Percentiles rank a stretch among this genome's conserved stretches.
Conservation (phyloP, 2,797 vertebrate genomes). For the Kryptolebias ocellatus region DNA sequence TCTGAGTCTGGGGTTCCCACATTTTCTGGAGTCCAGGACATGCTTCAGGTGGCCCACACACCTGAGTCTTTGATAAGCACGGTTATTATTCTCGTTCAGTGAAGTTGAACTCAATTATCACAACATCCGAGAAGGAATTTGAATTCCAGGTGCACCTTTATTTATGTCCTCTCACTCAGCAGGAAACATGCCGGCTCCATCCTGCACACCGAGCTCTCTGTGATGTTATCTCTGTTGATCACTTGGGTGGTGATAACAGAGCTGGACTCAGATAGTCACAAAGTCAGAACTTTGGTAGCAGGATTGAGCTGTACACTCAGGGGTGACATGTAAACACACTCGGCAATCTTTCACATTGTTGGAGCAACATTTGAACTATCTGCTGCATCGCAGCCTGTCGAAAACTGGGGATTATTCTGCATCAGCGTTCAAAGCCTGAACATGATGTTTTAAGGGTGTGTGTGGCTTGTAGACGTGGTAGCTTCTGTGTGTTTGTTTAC, state of each 20-base stretch:
- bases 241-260: conserved; percentile 62
- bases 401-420: conserved; percentile 44
- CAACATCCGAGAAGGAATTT: conserved; percentile 59
- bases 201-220: conserved; percentile 45
- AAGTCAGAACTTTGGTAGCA: conserved; percentile 23
- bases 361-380: conserved; percentile 43
- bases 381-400: conserved; percentile 41
- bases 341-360: conserved; percentile 40
- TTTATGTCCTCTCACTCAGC: conserved; percentile 58
- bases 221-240: conserved; percentile 61
- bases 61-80: conserved; percentile 53
- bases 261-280: conserved; percentile 28
- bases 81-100: conserved; percentile 59
- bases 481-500: conserved; percentile 18
- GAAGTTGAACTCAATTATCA: conserved; percentile 66
- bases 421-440: conserved; percentile 44
- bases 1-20: conserved; percentile 16
- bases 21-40: conserved; percentile 23
- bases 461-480: conserved; percentile 22
- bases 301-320: conserved; percentile 18
- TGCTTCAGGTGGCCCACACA: conserved; percentile 53
- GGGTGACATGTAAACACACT: conserved; percentile 37
- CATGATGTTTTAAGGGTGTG: conserved; percentile 39
- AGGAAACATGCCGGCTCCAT: conserved; percentile 46
- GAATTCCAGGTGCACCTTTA: conserved; percentile 55